Evolutionary conservation across 2,113 vertebrate species (phyloP).

Genomic region (Gavialis gangeticus): DNA sequence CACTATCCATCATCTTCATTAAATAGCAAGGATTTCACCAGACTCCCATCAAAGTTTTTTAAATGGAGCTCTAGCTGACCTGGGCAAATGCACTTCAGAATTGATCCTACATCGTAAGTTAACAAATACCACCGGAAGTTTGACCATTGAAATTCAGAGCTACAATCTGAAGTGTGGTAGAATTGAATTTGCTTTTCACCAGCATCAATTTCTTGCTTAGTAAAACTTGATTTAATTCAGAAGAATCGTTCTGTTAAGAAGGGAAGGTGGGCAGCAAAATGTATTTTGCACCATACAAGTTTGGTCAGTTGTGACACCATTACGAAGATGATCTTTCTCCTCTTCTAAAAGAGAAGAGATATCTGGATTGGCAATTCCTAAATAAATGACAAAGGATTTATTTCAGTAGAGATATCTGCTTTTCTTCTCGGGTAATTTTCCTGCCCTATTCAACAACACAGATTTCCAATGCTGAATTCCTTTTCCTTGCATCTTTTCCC

Average conservation of each 20-base stretch:
- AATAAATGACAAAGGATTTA: background rate
- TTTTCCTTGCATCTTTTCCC: background rate
- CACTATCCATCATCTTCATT: background rate
- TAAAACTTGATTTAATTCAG: background rate
- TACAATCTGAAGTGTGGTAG: background rate
- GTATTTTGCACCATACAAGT: background rate
- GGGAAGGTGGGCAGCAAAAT: background rate
- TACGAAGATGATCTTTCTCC: background rate
- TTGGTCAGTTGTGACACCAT: background rate
- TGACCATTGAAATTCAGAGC: background rate
- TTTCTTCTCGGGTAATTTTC: background rate
- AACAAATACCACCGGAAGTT: background rate
- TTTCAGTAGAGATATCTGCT: background rate
- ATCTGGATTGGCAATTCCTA: background rate
- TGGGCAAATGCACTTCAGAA: background rate
- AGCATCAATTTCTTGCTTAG: background rate
- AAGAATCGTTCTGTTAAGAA: background rate
- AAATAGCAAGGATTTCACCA: background rate
- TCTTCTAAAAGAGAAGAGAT: background rate
- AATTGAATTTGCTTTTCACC: background rate
- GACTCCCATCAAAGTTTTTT: background rate
- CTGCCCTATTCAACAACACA: background rate
- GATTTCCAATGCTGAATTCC: background rate
- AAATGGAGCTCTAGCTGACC: background rate
- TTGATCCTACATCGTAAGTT: background rate